Percentiles rank a stretch among this genome's conserved stretches.
Conservation (phyloP, 2,888 invertebrate species). For the Agapostemon virescens region DNA sequence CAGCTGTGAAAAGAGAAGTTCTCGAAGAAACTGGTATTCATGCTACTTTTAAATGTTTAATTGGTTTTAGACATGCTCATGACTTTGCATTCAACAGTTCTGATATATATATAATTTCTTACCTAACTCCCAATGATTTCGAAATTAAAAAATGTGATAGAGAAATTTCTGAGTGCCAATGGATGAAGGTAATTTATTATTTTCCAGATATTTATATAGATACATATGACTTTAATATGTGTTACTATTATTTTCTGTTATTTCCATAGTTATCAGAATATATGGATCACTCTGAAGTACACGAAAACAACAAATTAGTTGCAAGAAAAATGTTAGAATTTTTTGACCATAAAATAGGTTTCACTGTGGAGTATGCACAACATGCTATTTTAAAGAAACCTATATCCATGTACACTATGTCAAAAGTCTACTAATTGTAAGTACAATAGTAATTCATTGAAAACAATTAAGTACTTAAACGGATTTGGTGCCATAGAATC, state of each 20-base stretch:
- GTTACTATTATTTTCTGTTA: conserved; percentile 11
- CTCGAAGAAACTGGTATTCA: conserved; percentile 94
- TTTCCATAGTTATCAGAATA: conserved; percentile 83
- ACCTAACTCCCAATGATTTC: conserved; percentile 85
- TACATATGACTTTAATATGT: not conserved
- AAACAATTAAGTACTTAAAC: not conserved
- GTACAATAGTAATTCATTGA: not conserved
- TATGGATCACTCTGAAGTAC: conserved; percentile 86
- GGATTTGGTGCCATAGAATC: not conserved
- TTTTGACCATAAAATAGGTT: conserved; percentile 83
- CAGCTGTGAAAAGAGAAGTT: conserved; percentile 92
- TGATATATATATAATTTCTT: conserved; percentile 91
- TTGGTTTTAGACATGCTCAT: conserved; percentile 90
- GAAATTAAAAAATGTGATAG: conserved; percentile 86
- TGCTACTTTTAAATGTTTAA: conserved; percentile 87
- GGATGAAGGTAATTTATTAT: conserved; percentile 86
- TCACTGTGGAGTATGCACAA: conserved; percentile 82
- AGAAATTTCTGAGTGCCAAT: conserved; percentile 89
- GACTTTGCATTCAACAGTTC: conserved; percentile 90
- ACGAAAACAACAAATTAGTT: conserved; percentile 87
- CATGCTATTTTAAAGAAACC: conserved; percentile 81
- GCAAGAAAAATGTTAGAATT: conserved; percentile 86
- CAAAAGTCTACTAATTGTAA: conserved; percentile 44
- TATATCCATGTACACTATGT: conserved; percentile 75
- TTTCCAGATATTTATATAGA: not conserved